Evolutionary conservation across 2,888 invertebrate genomes (phyloP).

Genomic region (Pyrgus malvae): DNA sequence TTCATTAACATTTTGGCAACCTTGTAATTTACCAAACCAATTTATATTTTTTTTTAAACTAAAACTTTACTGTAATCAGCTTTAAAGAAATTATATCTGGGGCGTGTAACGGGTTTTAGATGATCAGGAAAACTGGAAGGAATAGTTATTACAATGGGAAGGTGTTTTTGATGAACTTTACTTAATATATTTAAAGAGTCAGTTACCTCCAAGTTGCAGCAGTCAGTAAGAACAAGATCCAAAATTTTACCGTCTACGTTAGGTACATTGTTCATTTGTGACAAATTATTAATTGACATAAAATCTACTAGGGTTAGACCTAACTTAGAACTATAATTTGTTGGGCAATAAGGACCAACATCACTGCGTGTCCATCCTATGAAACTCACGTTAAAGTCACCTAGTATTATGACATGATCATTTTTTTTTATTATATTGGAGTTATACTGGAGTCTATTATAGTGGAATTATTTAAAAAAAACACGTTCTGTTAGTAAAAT

Average conservation of each 20-base stretch:
- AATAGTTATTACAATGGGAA: not conserved
- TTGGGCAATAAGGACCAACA: not conserved
- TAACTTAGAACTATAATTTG: not conserved
- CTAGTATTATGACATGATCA: not conserved
- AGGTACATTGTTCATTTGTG: conserved; percentile 18
- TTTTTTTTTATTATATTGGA: not conserved
- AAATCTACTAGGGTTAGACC: conserved; percentile 4
- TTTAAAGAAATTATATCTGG: not conserved
- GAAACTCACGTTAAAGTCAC: not conserved
- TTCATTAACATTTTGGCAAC: not conserved
- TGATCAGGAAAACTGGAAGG: not conserved
- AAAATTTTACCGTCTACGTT: conserved; percentile 15
- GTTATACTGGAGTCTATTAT: too few relatives aligned
- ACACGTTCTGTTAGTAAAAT: too few relatives aligned
- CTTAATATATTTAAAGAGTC: not conserved
- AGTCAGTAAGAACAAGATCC: conserved; percentile 15
- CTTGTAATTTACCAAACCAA: not conserved
- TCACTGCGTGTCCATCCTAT: not conserved
- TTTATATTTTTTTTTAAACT: not conserved
- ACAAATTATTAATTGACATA: conserved; percentile 19
- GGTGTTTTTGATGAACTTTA: not conserved
- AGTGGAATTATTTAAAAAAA: too few relatives aligned
- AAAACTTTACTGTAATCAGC: not conserved
- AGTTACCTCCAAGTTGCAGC: not conserved
- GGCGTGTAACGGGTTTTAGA: not conserved